phyloP scores from a whole-genome alignment of 1,140 invertebrate species.

The Eulimnadia texana region DNA sequence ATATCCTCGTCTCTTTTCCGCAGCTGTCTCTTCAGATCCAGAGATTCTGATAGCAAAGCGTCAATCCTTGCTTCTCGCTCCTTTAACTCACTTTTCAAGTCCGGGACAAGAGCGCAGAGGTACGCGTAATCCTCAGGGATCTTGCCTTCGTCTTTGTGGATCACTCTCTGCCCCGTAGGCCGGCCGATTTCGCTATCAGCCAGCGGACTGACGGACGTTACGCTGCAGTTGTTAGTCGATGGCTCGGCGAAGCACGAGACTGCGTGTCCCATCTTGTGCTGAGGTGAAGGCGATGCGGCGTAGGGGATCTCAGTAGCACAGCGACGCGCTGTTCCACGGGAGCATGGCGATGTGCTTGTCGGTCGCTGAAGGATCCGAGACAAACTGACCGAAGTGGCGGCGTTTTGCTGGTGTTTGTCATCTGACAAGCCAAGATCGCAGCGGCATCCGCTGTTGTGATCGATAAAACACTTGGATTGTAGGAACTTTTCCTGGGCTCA shows the following conservation, averaged over 20 bases:
- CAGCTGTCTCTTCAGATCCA: slow-evolving; percentile 26
- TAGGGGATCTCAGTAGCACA: background rate
- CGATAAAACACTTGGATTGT: background rate
- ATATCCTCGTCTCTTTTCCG: slow-evolving; percentile 32
- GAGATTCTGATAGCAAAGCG: slow-evolving; percentile 23
- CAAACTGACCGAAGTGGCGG: slow-evolving; percentile 21
- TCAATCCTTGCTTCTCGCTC: slow-evolving; percentile 28
- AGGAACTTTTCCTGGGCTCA: too few relatives aligned
- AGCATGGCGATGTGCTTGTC: background rate
- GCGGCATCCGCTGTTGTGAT: background rate
- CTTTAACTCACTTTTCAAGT: slow-evolving; percentile 28
- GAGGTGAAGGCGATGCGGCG: background rate
- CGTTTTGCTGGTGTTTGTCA: background rate
- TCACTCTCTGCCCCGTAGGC: background rate
- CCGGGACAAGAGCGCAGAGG: slow-evolving; percentile 25
- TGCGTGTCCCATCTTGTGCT: slow-evolving; percentile 21
- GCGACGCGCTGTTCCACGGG: background rate
- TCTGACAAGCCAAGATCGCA: background rate
- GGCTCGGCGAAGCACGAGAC: slow-evolving; percentile 19
- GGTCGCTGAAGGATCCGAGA: slow-evolving; percentile 22
- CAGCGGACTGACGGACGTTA: background rate
- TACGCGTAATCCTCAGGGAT: slow-evolving; percentile 22
- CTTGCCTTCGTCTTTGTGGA: too few relatives aligned
- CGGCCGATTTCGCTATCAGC: background rate
- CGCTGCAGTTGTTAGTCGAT: background rate